Evolutionary conservation across 1,140 invertebrate species (phyloP), one percentile per base, ranked within the genome.

Genomic region (Limonius californicus): DNA sequence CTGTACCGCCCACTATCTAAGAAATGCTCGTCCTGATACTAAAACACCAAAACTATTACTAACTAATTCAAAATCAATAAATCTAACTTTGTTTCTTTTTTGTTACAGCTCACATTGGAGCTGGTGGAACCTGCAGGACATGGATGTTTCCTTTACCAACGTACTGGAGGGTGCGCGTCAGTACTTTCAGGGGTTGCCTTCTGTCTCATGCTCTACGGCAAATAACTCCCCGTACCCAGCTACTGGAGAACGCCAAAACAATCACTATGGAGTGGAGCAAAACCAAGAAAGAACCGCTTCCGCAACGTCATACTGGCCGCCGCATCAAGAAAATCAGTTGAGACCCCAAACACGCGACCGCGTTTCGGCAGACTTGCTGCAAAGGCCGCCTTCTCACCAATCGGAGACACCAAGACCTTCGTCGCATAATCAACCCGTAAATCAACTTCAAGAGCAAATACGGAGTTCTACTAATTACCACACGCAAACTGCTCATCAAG

Each of bases 101-200:
- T 61, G 23, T 70, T 66, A 21, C 59, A 68, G 69, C 61, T 61
- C 47, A 56, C 14, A 58, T 56, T 50, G 57, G 56, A 63, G 70
- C 70, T 70, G 70, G 72, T 72, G 56, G 59, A 59, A 65, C 70
- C 76, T 79, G 79, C 78, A 78, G 80, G 82, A 81, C 78, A 89
- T 89, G 87, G 87, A 89, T 83, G 84, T 84, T 75, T 85, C 83
- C 79, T 87, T 87, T 76, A 86, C 84, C 74, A 88, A 89, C 83
- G 86, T 88, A 80, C 80, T 89, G 82, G 87, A 89, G 83, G 87
- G 86, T 78, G 86, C 85, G 76, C 85, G 87, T 73, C 87, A 88
- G 80, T 89, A 87, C 80, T 89, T 89, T 79, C 85, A 89, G 82
- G 87, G 87, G 74, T 78, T 89, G 72, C 87, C 87, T 59, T 82